phyloP scores from a whole-genome alignment of 2,797 vertebrate species.

The Lithobates pipiens region DNA sequence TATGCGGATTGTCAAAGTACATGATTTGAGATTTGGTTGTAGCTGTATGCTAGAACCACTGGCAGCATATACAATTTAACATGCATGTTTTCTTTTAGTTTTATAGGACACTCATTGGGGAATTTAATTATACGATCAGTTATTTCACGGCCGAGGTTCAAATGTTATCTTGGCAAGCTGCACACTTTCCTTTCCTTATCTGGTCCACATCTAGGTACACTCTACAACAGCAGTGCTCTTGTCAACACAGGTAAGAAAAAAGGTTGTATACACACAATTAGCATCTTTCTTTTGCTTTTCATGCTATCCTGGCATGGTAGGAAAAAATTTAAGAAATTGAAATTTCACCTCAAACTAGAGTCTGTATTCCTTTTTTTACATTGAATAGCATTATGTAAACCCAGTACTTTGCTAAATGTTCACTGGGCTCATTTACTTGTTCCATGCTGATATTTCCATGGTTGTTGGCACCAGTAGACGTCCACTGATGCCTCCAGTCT shows the following conservation, averaged over 20 bases:
- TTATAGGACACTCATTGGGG: conserved; percentile 97
- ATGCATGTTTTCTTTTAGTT: conserved; percentile 77
- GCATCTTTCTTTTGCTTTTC: background rate
- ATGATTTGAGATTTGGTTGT: too few species aligned
- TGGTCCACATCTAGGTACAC: conserved; percentile 95
- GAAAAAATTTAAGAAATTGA: background rate
- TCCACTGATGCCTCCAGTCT: too few species aligned
- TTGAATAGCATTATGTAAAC: too few species aligned
- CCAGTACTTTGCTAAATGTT: too few species aligned
- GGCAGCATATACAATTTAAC: background rate
- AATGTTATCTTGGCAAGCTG: conserved; percentile 93
- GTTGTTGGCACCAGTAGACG: too few species aligned
- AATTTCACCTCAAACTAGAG: too few species aligned
- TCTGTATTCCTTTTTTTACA: too few species aligned
- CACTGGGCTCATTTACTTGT: too few species aligned
- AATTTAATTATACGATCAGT: conserved; percentile 98
- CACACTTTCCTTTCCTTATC: conserved; percentile 97
- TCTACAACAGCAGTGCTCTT: conserved; percentile 98
- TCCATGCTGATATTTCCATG: too few species aligned
- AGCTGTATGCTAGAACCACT: too few species aligned
- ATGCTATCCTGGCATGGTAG: background rate
- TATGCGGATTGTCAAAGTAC: too few species aligned
- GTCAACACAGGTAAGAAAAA: conserved; percentile 91
- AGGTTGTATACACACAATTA: too few species aligned
- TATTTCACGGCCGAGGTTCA: conserved; percentile 93